Base-by-base conservation (phyloP, 2,113 vertebrate genomes). In the Chloropsis cyanopogon region DNA sequence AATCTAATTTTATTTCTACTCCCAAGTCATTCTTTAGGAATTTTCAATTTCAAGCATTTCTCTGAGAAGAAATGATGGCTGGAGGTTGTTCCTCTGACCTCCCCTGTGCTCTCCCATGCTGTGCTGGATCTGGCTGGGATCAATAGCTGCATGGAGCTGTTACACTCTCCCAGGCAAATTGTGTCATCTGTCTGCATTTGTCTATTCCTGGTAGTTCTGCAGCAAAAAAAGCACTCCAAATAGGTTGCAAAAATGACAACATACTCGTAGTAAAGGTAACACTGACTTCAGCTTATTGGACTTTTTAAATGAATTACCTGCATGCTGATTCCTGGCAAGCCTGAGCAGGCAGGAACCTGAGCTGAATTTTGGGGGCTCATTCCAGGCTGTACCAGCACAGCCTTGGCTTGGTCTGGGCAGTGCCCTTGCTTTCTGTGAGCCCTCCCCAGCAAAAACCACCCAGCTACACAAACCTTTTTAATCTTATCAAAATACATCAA, bases 211-310 rank as follows among this genome's bases (percentile, higher is more conserved):
- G 35, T 37, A 18, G 76, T 15, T 24, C 56, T 49, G 29, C 52
- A 42, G 75, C 61, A 71, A 50, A 80, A 76, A 82, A 39, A 1
- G 3, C 3, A 4, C 59, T 95, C 69, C 49, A 83, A 88, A 54
- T 25, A 90, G 68, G 39, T 29, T 66, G 78, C 86, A 91, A 90
- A 93, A 96, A 82, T 54, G 39, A 8, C 31, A 90, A 13, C 35
- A 65, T 35, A 76, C 33, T 78, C 12, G 3, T 22, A 49, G 41
- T 25, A 49, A 93, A 94, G 82, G 61, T 50, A 82, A 29, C 12
- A n/a, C 65, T 83, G 90, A 69, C 95, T 93, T n/a, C 88, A 82
- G 95, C 89, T 92, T 68, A 78, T 87, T 88, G 82, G 87, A 57
- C n/a, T 68, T 64, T 66, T 82, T 2, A 91, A 86, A 82, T 87